Percentiles rank a stretch among this genome's conserved stretches.
Evolutionary conservation across 92 coral and sea anemone genomes (phyloP).

Genomic region (Umimayanthus chanpuru): DNA sequence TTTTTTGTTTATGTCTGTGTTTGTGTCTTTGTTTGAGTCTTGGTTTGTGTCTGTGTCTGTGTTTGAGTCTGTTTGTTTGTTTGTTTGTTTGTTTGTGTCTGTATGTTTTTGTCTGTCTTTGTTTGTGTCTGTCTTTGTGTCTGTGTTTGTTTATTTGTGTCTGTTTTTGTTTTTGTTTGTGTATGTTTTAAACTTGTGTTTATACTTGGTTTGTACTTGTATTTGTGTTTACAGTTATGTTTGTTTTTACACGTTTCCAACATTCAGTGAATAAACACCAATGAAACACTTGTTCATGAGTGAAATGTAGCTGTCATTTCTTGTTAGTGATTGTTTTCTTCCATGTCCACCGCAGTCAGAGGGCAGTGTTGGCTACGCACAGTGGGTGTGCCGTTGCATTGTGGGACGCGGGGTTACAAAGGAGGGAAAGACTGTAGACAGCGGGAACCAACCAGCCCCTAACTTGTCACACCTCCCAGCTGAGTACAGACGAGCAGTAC

Average conservation of each 20-base stretch:
- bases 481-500: constrained; percentile 76
- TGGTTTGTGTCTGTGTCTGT: too few species aligned
- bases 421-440: constrained; percentile 44
- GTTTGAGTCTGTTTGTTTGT: too few species aligned
- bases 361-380: constrained; percentile 89
- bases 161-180: not conserved
- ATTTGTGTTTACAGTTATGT: not conserved
- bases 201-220: not conserved
- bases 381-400: constrained; percentile 86
- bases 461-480: constrained; percentile 87
- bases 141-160: not conserved
- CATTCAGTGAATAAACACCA: too few species aligned
- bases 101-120: too few species aligned
- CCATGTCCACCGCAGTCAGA: constrained; percentile 61
- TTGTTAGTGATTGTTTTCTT: not conserved
- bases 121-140: not conserved
- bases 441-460: constrained; percentile 67
- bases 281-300: too few species aligned
- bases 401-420: constrained; percentile 46
- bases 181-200: not conserved
- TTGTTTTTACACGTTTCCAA: not conserved
- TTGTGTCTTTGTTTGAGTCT: too few species aligned
- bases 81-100: too few species aligned
- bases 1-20: too few species aligned
- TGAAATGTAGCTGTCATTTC: too few species aligned